A percentile compares a stretch with the other conserved stretches of the same genome.
Evolutionary conservation across 2,888 invertebrate genomes (phyloP).

Genomic region (Heliconius ethilla): DNA sequence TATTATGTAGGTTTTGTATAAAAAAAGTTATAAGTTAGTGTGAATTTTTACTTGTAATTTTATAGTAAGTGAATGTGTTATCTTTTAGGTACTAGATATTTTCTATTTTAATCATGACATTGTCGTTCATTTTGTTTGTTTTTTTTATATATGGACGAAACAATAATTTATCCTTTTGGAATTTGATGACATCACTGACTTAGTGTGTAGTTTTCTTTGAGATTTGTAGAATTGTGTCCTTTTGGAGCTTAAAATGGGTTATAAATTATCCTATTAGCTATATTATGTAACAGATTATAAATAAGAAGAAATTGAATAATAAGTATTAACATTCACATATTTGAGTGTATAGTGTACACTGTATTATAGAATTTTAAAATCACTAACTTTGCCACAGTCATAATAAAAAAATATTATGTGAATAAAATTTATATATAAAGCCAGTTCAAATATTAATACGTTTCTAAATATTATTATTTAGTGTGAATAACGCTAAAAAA

Average conservation of each 20-base stretch:
- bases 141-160: constrained; percentile 24
- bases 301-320: background rate
- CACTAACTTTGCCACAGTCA: background rate
- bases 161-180: constrained; percentile 20
- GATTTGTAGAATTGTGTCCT: constrained; percentile 27
- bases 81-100: constrained; percentile 67
- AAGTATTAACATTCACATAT: background rate
- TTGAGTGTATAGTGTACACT: background rate
- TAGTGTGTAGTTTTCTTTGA: constrained; percentile 1
- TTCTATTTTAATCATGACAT: constrained; percentile 48
- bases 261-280: background rate
- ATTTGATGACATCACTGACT: constrained; percentile 37
- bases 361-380: background rate
- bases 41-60: constrained; percentile 62
- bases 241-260: background rate
- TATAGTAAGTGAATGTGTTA: constrained; percentile 53
- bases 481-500: background rate
- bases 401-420: background rate
- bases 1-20: constrained; percentile 56
- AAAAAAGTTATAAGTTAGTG: constrained; percentile 67
- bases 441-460: background rate
- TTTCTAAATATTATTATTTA: too few species aligned
- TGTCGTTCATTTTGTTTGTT: constrained; percentile 19
- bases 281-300: background rate
- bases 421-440: background rate